A percentile compares a stretch with the other conserved stretches of the same genome.
phyloP scores from a whole-genome alignment of 2,113 vertebrate species.

The Protobothrops flavoviridis region DNA sequence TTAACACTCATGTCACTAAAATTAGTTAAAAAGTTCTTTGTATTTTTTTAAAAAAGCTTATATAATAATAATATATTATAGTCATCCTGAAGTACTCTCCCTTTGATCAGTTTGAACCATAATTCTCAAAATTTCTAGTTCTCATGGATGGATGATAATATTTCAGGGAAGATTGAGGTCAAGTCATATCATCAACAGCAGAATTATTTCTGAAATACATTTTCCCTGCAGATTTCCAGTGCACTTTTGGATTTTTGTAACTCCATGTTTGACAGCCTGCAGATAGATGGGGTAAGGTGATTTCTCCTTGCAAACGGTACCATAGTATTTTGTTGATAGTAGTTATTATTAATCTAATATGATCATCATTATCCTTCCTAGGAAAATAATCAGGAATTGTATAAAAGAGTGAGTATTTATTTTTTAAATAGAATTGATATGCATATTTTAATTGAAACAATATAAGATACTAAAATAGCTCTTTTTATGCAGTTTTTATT shows the following conservation, averaged over 20 bases:
- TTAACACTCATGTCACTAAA: neutral
- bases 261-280: slow-evolving; percentile 63
- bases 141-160: neutral
- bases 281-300: slow-evolving; percentile 53
- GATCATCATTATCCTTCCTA: slow-evolving; percentile 42
- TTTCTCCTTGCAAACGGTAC: slow-evolving; percentile 13
- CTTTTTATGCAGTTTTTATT: slow-evolving; percentile 63
- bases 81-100: neutral
- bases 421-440: neutral
- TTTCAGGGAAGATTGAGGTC: neutral
- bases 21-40: neutral
- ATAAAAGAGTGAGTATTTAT: slow-evolving; percentile 55
- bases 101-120: neutral
- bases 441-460: neutral
- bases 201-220: neutral
- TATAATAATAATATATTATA: neutral
- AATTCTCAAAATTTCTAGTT: neutral
- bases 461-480: slow-evolving; percentile 23
- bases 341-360: neutral
- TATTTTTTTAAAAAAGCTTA: neutral
- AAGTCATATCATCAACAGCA: neutral
- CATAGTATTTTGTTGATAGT: neutral
- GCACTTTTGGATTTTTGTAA: slow-evolving; percentile 69
- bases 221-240: slow-evolving; percentile 59
- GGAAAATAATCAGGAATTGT: slow-evolving; percentile 40